Evolutionary conservation across 2,113 vertebrate genomes (phyloP).

Genomic region (Brevimyrus niger): DNA sequence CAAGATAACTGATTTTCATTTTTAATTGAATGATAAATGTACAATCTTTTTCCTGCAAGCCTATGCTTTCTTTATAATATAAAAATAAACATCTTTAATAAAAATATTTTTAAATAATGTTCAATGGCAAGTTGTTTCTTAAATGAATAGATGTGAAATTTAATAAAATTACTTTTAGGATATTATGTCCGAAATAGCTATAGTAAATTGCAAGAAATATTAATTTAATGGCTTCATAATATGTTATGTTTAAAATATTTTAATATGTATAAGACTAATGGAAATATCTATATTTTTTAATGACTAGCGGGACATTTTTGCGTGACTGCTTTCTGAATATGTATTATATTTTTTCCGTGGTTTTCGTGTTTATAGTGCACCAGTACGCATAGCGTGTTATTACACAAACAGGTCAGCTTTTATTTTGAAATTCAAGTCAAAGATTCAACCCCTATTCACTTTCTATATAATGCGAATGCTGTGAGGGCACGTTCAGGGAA

Average conservation of each 20-base stretch:
- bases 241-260: background rate
- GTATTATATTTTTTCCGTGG: background rate
- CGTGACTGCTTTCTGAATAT: background rate
- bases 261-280: background rate
- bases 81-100: background rate
- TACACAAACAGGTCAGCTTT: slow-evolving; percentile 1
- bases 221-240: background rate
- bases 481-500: background rate
- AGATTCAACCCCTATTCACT: background rate
- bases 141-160: background rate
- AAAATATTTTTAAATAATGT: background rate
- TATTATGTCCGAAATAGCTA: background rate
- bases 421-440: slow-evolving; percentile 6
- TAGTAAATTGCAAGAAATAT: background rate
- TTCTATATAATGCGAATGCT: background rate
- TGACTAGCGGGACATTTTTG: background rate
- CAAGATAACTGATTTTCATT: background rate
- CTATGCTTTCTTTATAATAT: background rate
- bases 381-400: background rate
- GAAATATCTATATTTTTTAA: background rate
- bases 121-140: background rate
- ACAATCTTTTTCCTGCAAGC: background rate
- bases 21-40: background rate
- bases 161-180: background rate
- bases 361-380: background rate